Percentiles rank a stretch among this genome's conserved stretches.
These are phyloP conservation scores for Tachyglossus aculeatus DNA, from an alignment of 2,797 vertebrate genomes.

Conservation along the genomic window DNA sequence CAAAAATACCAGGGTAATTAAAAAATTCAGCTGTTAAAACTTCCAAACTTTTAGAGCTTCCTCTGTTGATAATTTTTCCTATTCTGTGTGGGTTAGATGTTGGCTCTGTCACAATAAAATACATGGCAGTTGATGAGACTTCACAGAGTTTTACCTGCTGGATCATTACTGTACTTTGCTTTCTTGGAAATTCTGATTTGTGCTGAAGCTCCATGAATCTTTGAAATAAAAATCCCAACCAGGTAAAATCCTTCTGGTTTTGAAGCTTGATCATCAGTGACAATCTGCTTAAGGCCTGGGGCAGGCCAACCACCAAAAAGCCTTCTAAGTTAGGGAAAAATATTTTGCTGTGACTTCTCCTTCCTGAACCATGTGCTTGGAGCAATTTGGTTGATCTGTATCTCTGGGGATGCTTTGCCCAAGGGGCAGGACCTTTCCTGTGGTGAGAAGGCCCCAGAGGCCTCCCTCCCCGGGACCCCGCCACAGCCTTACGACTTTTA, in stretches of 20 bases:
- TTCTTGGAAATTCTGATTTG: constrained; percentile 40
- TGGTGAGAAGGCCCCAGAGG: no score
- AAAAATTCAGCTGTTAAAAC: constrained; percentile 18
- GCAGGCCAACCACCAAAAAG: no score
- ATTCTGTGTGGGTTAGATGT: constrained; percentile 2
- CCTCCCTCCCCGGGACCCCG: no score
- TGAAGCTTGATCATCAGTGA: constrained; percentile 50
- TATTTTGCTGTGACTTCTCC: no score
- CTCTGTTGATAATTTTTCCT: not conserved
- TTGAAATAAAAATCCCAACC: constrained; percentile 36
- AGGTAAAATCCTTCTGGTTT: constrained; percentile 31
- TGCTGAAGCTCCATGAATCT: constrained; percentile 39
- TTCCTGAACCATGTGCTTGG: no score
- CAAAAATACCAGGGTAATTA: constrained; percentile 27
- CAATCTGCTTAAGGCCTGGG: no score
- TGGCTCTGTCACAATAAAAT: constrained; percentile 17
- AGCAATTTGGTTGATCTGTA: no score
- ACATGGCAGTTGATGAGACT: constrained; percentile 19
- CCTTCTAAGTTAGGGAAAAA: no score
- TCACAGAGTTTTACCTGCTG: constrained; percentile 17
- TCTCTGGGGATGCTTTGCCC: no score
- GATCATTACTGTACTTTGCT: constrained; percentile 33
- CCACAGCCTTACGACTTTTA: no score
- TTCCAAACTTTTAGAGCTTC: constrained; percentile 11
- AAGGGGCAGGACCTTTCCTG: no score